Evolutionary conservation across 2,113 vertebrate genomes (phyloP).

Genomic region (Salvelinus sp.): DNA sequence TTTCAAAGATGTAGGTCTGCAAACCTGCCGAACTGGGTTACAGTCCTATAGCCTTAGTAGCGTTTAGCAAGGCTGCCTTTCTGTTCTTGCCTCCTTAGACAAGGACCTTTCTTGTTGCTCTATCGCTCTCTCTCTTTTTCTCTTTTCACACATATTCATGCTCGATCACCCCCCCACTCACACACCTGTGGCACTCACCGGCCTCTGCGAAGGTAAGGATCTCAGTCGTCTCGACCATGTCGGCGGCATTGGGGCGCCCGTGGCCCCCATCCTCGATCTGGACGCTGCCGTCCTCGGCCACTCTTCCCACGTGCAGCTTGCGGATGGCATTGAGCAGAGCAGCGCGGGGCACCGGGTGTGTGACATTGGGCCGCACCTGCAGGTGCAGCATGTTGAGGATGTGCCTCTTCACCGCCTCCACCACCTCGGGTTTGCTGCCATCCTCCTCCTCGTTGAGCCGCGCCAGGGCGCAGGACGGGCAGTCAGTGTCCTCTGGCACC

Average conservation of each 20-base stretch:
- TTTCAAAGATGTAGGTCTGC: background rate
- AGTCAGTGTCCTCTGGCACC: constrained; percentile 65
- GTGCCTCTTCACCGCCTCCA: constrained; percentile 97
- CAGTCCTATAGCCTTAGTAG: background rate
- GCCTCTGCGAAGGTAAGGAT: constrained; percentile 96
- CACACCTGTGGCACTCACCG: constrained; percentile 58
- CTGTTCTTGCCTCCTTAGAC: background rate
- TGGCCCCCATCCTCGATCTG: constrained; percentile 77
- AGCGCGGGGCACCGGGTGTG: constrained; percentile 91
- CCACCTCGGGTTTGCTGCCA: constrained; percentile 84
- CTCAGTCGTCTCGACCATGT: constrained; percentile 85
- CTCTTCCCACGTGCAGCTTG: constrained; percentile 95
- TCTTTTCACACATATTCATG: constrained; percentile 16
- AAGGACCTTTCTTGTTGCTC: background rate
- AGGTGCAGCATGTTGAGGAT: constrained; percentile 98
- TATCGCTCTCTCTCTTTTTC: background rate
- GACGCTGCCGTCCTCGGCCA: constrained; percentile 91
- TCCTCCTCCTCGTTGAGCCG: constrained; percentile 63
- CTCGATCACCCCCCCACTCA: constrained; percentile 14
- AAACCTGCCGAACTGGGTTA: background rate
- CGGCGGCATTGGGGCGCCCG: constrained; percentile 26
- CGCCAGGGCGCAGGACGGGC: constrained; percentile 89
- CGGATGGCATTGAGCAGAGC: constrained; percentile 94
- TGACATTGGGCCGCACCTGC: constrained; percentile 92
- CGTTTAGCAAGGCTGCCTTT: background rate